Base-by-base conservation (phyloP, 2,797 vertebrate species). In the Melanotaenia boesemani region DNA sequence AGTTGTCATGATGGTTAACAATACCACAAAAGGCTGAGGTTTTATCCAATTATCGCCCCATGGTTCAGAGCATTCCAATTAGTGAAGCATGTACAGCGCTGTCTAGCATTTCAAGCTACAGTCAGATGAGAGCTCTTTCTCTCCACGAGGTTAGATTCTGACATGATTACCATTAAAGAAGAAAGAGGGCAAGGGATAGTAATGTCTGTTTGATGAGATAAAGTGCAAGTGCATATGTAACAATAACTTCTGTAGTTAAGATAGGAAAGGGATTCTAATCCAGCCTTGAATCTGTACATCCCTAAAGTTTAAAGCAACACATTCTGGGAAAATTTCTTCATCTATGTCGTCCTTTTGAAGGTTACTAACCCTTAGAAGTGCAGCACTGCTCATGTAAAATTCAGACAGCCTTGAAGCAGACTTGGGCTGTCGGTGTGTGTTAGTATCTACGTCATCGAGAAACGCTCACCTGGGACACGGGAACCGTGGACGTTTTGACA, bases 401-500 rank as follows among this genome's bases (percentile, higher is more conserved):
- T 81, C 72, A 88, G 67, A 34, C 46, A 59, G 66, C 82, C 87
- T 83, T 11, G 52, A 32, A 72, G 85, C 80, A 4, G 63, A 20
- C 28, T 34, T 4, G 24, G 12, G 57, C 65, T 78, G 77, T 84
- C 77, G 72, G 86, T 64, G 65, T 73, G n/a, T 69, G 74, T 85
- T 76, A 73, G 69, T 28, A 11, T 82, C 68, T 63, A 2, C 16
- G 4, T 41, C 22, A 8, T 52, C 54, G 12, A 64, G 77, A 30
- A 30, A 67, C 12, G 69, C 80, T 59, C 95, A 98, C 97, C 96
- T 97, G 96, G 73, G 96, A 92, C 83, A 95, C 88, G 3, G 96
- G 89, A 79, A 90, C 89, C 22, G 95, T 91, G 80, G 96, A 91
- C 69, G 95, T 95, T 81, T 95, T 95, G 86, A 97, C 91, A 83